Conservation (phyloP, 2,888 invertebrate genomes). For the Heliconius charithonia region DNA sequence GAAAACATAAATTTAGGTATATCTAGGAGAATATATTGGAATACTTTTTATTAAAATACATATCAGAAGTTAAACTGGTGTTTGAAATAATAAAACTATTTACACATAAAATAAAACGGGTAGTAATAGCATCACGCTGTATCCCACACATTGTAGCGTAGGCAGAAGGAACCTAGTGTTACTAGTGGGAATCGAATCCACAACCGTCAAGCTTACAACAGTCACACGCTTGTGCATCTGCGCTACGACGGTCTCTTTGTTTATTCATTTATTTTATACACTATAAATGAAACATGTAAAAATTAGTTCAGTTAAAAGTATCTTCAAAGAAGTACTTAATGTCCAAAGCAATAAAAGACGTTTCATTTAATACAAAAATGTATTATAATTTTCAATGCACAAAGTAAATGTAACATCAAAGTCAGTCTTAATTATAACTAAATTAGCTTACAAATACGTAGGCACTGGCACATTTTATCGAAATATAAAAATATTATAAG, state of each 20-base stretch:
- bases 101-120: too few species aligned
- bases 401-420: constrained; percentile 75
- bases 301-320: not conserved
- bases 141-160: not conserved
- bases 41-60: not conserved
- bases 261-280: not conserved
- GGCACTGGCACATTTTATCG: constrained; percentile 76
- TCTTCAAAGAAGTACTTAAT: not conserved
- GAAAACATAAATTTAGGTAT: too few species aligned
- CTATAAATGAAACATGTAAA: not conserved
- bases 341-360: constrained; percentile 2
- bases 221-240: too few species aligned
- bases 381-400: constrained; percentile 72
- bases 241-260: too few species aligned
- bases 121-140: not conserved
- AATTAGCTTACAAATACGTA: constrained; percentile 65
- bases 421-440: constrained; percentile 79
- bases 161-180: not conserved
- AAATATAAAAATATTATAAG: constrained; percentile 45
- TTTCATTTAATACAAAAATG: constrained; percentile 56
- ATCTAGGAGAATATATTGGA: not conserved
- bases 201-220: too few species aligned
- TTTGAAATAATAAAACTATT: too few species aligned
- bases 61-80: too few species aligned
- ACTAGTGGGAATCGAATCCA: not conserved